Conservation (phyloP, 2,797 vertebrate genomes). For the Nannoperca obscura region DNA sequence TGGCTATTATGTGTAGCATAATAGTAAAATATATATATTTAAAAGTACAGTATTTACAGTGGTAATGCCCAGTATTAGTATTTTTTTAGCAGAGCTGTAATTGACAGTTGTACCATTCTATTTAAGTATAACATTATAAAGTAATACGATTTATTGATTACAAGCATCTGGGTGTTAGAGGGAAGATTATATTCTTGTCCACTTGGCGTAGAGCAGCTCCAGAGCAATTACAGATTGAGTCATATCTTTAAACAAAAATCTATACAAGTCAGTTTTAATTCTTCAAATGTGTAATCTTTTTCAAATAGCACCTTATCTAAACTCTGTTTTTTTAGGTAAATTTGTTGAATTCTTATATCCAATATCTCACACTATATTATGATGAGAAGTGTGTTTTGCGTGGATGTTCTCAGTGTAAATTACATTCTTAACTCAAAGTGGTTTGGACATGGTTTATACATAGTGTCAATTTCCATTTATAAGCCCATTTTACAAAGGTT, state of each 20-base stretch:
- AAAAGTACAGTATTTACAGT: background rate
- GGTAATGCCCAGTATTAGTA: background rate
- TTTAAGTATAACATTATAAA: background rate
- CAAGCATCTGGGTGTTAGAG: background rate
- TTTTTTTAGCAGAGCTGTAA: background rate
- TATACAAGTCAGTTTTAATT: conserved; percentile 8
- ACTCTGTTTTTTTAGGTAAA: background rate
- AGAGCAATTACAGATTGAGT: conserved; percentile 35
- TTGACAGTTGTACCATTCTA: background rate
- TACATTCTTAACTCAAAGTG: conserved; percentile 16
- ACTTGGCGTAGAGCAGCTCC: background rate
- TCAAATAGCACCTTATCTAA: conserved; percentile 7
- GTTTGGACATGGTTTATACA: conserved; percentile 30
- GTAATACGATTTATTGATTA: conserved; percentile 29
- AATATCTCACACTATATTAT: background rate
- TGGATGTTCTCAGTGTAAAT: conserved; percentile 2
- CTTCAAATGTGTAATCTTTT: background rate
- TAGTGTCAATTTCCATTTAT: conserved; percentile 26
- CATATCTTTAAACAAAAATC: conserved; percentile 37
- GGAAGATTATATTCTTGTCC: conserved; percentile 25
- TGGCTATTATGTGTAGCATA: background rate
- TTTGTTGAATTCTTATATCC: background rate
- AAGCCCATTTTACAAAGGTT: conserved; percentile 27
- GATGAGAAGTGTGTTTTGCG: background rate
- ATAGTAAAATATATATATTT: background rate